A percentile compares a stretch with the other conserved stretches of the same genome.
phyloP scores from a whole-genome alignment of 2,888 invertebrate genomes.

The Agrotis segetum region DNA sequence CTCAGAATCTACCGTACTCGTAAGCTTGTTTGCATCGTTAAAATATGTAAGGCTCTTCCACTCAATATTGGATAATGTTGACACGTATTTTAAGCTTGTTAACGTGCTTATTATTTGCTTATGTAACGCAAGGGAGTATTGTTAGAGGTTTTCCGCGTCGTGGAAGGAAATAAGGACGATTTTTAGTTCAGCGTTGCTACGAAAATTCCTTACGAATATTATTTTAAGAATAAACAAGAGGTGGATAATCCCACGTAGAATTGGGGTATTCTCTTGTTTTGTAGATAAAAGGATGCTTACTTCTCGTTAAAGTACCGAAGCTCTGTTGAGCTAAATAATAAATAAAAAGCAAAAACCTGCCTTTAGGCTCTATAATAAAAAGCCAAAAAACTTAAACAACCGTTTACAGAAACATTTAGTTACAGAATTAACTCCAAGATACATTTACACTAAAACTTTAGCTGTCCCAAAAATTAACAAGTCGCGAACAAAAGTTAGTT shows the following conservation, averaged over 20 bases:
- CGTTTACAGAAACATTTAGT: slow-evolving; percentile 20
- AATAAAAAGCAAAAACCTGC: slow-evolving; percentile 1
- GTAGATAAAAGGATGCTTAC: slow-evolving; percentile 1
- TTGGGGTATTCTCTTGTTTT: slow-evolving; percentile 5
- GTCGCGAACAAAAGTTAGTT: slow-evolving; percentile 35
- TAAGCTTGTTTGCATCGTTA: slow-evolving; percentile 57
- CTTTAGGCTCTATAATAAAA: slow-evolving; percentile 7
- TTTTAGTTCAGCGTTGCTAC: neutral
- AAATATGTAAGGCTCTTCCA: slow-evolving; percentile 51
- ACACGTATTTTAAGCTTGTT: slow-evolving; percentile 63
- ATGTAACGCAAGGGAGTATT: slow-evolving; percentile 36
- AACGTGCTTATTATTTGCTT: slow-evolving; percentile 46
- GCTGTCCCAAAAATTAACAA: slow-evolving; percentile 36
- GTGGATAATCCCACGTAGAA: neutral
- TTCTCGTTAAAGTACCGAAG: slow-evolving; percentile 5
- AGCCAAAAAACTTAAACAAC: slow-evolving; percentile 9
- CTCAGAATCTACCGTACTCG: slow-evolving; percentile 10
- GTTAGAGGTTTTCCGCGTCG: slow-evolving; percentile 2
- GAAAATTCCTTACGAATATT: neutral
- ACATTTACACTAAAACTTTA: slow-evolving; percentile 32
- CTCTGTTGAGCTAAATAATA: neutral
- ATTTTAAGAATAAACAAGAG: slow-evolving; percentile 3
- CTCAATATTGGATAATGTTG: slow-evolving; percentile 65
- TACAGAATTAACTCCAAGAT: slow-evolving; percentile 21
- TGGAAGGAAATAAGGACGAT: neutral